Evolutionary conservation across 2,888 invertebrate genomes (phyloP).

Genomic region (Campopleginae sp.): DNA sequence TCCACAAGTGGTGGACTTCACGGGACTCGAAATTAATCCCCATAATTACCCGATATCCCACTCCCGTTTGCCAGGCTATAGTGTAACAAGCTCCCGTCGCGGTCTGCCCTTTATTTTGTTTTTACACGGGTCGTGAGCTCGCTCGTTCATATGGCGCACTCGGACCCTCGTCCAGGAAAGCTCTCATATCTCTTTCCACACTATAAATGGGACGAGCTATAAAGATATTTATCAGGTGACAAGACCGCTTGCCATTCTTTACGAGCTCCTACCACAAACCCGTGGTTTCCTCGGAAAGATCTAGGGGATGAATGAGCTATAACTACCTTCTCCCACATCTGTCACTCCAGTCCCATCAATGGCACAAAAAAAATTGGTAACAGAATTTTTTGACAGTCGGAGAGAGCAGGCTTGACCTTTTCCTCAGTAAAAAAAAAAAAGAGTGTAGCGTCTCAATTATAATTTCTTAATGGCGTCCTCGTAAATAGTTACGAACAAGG

Average conservation of each 20-base stretch:
- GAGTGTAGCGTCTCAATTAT: background rate
- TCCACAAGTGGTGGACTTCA: slow-evolving; percentile 84
- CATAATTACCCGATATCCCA: slow-evolving; percentile 81
- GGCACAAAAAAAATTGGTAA: background rate
- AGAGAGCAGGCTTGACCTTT: background rate
- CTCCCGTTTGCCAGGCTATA: slow-evolving; percentile 66
- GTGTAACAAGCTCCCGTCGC: slow-evolving; percentile 62
- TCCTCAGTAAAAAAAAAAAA: background rate
- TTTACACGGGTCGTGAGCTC: slow-evolving; percentile 76
- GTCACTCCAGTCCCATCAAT: background rate
- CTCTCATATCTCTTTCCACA: slow-evolving; percentile 57
- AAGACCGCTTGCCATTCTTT: slow-evolving; percentile 75
- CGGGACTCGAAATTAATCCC: slow-evolving; percentile 83
- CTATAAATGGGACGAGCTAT: slow-evolving; percentile 70
- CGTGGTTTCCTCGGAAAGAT: slow-evolving; percentile 37
- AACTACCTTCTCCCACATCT: background rate
- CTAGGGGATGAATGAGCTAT: slow-evolving; percentile 46
- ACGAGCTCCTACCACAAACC: slow-evolving; percentile 67
- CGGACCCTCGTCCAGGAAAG: slow-evolving; percentile 51
- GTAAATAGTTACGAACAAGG: slow-evolving; percentile 28
- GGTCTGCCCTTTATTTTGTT: slow-evolving; percentile 77
- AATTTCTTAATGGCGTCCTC: background rate
- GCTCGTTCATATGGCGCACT: slow-evolving; percentile 45
- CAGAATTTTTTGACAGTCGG: background rate
- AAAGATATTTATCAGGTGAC: slow-evolving; percentile 81